Evolutionary conservation across 1,140 invertebrate genomes (phyloP).

Genomic region (Drosophila chauvacae): DNA sequence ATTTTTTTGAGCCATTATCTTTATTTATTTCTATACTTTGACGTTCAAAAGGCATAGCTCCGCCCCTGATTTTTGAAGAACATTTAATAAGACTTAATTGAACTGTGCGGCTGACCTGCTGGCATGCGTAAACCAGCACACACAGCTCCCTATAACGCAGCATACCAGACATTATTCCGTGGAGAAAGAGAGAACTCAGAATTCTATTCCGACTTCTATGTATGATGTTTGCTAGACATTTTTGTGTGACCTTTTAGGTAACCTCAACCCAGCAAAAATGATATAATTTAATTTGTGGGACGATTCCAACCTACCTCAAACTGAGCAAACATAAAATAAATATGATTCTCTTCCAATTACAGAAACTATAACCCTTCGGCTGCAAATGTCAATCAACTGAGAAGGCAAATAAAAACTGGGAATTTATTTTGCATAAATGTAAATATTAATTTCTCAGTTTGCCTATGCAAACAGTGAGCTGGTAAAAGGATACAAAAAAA

Average conservation of each 20-base stretch:
- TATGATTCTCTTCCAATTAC: slow-evolving; percentile 38
- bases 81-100: slow-evolving; percentile 75
- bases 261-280: background rate
- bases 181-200: background rate
- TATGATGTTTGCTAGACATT: background rate
- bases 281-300: slow-evolving; percentile 16
- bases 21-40: background rate
- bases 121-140: slow-evolving; percentile 36
- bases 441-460: slow-evolving; percentile 42
- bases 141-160: slow-evolving; percentile 12
- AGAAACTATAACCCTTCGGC: slow-evolving; percentile 56
- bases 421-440: slow-evolving; percentile 58
- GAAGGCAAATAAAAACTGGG: slow-evolving; percentile 41
- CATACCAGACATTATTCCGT: slow-evolving; percentile 18
- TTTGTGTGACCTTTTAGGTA: background rate
- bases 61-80: slow-evolving; percentile 40
- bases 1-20: background rate
- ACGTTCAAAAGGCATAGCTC: background rate
- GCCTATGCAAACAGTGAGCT: slow-evolving; percentile 39
- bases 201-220: background rate
- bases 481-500: background rate
- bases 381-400: slow-evolving; percentile 65
- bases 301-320: slow-evolving; percentile 27
- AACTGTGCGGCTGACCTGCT: slow-evolving; percentile 74
- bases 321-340: slow-evolving; percentile 24